Evolutionary conservation across 2,797 vertebrate species (phyloP), one percentile per base, ranked within the genome.

Genomic region (Bufotes viridis): DNA sequence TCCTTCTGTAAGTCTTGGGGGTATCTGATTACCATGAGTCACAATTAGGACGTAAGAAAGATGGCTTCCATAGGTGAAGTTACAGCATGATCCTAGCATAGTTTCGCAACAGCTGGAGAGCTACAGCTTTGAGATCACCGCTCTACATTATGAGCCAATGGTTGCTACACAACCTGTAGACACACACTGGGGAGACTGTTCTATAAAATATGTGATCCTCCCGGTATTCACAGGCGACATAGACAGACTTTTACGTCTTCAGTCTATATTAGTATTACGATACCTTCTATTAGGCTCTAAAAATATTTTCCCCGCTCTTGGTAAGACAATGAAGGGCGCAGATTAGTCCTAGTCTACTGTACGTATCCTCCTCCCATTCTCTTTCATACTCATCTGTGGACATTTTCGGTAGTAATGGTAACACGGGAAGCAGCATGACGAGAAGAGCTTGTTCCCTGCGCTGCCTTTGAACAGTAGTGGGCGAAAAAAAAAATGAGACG

Each of bases 401-500:
- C 79, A 29, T 63, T 49, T 82, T 42, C n/a, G 3, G 49, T 55
- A 70, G 63, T 69, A 70, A 55, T 70, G 81, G 61, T 20, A 61
- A 70, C n/a, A 55, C 2, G 63, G 63, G 67, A 67, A 57, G 49
- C 51, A 24, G 82, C 67, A 57, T 51, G 81, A 83, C 29, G 18
- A n/a, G 24, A 58, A 86, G 61, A 69, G 51, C 63, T 70, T 78
- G 42, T 86, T 69, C 76, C 49, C 63, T 53, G n/a, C 24, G 51
- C 78, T 17, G 49, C 29, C 15, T 1, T 51, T 81, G 58, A 87
- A 82, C 53, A 22, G 20, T 82, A 76, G 86, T 87, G 86, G 86
- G 80, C 80, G 80, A 87, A 78, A 70, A 81, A 81, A 74, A 60
- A 20, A 34, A 84, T 34, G 74, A 84, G 22, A 84, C 55, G 60